Base-by-base conservation (phyloP, 2,113 vertebrate species). In the Dasypus novemcinctus region DNA sequence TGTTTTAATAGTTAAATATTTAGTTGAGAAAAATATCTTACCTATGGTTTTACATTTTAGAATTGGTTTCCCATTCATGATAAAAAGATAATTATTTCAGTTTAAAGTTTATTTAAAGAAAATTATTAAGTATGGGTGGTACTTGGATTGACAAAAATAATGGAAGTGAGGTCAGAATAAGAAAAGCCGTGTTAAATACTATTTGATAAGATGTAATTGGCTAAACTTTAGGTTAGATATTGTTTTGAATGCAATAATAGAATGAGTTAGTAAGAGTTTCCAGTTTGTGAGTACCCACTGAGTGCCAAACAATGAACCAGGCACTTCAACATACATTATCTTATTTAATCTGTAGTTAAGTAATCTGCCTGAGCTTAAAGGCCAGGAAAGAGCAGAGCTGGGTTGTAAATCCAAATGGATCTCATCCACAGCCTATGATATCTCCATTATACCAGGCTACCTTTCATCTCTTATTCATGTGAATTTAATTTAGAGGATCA, bases 61-160 rank as follows among this genome's bases (percentile, higher is more conserved):
- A 20, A 7, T 27, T 36, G 13, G 27, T 49, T 91, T 83, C 7
- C 7, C 20, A 31, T 74, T 72, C 87, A 57, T 72, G 57, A 1
- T 87, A 46, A 78, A 92, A 94, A 69, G 4, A 33, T 54, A 33
- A 78, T 71, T 83, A 68, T 87, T 83, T 91, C 25, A 78, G 27
- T 49, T 49, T 63, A 66, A 43, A 93, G 90, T 57, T 69, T 7
- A 59, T 90, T 90, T 91, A 90, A 92, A 64, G 14, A 79, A 64
- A 94, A 94, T 43, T 14, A 81, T 41, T 87, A 86, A 41, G n/a
- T 3, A 3, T 64, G 38, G 20, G 43, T 76, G 13, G 31, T 36
- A 27, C 27, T 59, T 89, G 36, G 4, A 64, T 33, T 49, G 18
- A 23, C 8, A 81, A 71, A 38, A 68, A 15, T 33, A 76, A 69